Evolutionary conservation across 2,888 invertebrate genomes (phyloP), one percentile per base, ranked within the genome.

Genomic region (Euproctis similis): DNA sequence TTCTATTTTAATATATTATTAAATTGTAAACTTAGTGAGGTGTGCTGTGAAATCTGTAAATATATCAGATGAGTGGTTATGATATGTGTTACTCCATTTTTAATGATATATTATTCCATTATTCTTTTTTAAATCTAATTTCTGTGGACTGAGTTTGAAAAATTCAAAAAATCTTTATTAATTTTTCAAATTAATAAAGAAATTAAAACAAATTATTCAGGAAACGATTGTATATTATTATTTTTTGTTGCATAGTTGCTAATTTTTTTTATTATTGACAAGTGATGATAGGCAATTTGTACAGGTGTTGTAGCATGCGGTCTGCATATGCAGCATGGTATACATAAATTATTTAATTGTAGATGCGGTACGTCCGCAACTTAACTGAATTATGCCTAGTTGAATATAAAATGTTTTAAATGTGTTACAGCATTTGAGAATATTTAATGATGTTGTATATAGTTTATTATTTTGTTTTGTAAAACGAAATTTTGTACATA

Each of bases 401-500:
- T 82, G 68, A 82, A 75, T 73, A 76, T 81, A 51, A 82, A 81
- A 82, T 81, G 75, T 76, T 82, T 84, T 84, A 82, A 76, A 84
- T 82, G 82, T 84, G 82, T 84, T 84, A 81, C 74, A 77, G 74
- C 82, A 84, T 84, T 84, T 82, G 80, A 78, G 78, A 76, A 84
- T 82, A 77, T 84, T 76, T 84, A 81, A 82, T 70, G 70, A 84
- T 76, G 78, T 81, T 84, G 84, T 84, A 84, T 78, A 84, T 84
- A 84, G 75, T 82, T 81, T 81, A 77, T 50, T 81, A 80, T 80
- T 80, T 78, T 80, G 80, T 81, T 81, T 82, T 76, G 63, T 78
- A 73, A 69, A 76, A 69, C 52, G 54, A 70, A 63, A 66, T 68
- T 62, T 65, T 82, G 81, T 82, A 81, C 61, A 81, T 82, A 82